A percentile compares a stretch with the other conserved stretches of the same genome.
phyloP scores from a whole-genome alignment of 2,113 vertebrate species.

The Saguinus midas region DNA sequence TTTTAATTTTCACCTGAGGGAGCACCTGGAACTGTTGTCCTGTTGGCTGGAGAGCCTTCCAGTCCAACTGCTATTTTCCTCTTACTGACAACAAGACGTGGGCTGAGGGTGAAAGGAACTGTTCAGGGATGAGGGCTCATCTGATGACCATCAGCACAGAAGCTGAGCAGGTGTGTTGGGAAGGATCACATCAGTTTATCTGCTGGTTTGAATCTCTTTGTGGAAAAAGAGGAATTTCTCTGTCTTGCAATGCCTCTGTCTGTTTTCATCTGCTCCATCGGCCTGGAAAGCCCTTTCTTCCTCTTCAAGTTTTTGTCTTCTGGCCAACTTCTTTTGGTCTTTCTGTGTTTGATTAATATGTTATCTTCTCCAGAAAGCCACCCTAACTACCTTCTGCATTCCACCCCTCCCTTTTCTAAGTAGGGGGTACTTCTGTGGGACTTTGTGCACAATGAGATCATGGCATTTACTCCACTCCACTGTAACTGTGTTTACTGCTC shows the following conservation, averaged over 20 bases:
- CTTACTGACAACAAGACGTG: constrained; percentile 41
- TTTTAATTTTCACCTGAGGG: neutral
- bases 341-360: neutral
- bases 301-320: neutral
- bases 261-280: neutral
- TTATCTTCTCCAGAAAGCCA: neutral
- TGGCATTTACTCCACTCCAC: neutral
- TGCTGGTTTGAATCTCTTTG: neutral
- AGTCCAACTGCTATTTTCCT: constrained; percentile 45
- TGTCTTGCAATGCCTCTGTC: neutral
- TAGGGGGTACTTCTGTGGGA: neutral
- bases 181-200: neutral
- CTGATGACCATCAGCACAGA: constrained; percentile 19
- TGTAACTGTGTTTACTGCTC: neutral
- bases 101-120: constrained; percentile 48
- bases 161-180: constrained; percentile 54
- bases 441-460: neutral
- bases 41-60: constrained; percentile 49
- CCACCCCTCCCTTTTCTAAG: neutral
- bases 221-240: neutral
- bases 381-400: neutral
- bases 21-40: constrained; percentile 57
- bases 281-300: neutral
- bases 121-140: neutral
- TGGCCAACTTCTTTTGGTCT: neutral